phyloP scores from a whole-genome alignment of 2,113 vertebrate genomes.

The Syngnathus scovelli region DNA sequence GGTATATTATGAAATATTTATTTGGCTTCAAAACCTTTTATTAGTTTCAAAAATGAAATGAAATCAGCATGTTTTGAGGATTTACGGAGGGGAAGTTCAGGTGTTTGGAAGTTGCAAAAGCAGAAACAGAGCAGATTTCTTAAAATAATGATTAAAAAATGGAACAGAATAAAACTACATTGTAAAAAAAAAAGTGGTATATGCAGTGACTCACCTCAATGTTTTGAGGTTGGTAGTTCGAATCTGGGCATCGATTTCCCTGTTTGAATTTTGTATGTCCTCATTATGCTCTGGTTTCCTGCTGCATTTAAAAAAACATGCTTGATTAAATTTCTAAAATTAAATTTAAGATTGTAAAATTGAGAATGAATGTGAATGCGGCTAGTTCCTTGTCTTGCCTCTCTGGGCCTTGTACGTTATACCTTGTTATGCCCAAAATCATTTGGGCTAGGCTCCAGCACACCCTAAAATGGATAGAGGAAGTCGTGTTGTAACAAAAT shows the following conservation, averaged over 20 bases:
- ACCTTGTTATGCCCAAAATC: not conserved
- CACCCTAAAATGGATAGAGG: not conserved
- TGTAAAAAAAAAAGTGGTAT: not conserved
- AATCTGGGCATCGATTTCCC: not conserved
- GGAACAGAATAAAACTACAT: not conserved
- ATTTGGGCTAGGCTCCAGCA: not conserved
- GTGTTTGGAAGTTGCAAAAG: not conserved
- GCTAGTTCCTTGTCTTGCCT: not conserved
- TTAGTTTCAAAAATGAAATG: not conserved
- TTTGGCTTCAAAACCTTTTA: no score
- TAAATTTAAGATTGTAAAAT: not conserved
- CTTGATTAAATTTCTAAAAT: not conserved
- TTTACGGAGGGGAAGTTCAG: not conserved
- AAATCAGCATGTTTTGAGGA: not conserved
- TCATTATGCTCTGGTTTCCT: not conserved
- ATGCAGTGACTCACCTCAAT: not conserved
- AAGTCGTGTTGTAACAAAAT: not conserved
- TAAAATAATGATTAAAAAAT: not conserved
- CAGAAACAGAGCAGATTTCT: not conserved
- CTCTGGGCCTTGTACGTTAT: no score
- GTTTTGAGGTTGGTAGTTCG: not conserved
- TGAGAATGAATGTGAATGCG: not conserved
- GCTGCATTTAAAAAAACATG: not conserved
- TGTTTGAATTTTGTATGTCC: not conserved
- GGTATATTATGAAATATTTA: not conserved